Base-by-base conservation (phyloP, 2,113 vertebrate species). In the Petaurus breviceps region DNA sequence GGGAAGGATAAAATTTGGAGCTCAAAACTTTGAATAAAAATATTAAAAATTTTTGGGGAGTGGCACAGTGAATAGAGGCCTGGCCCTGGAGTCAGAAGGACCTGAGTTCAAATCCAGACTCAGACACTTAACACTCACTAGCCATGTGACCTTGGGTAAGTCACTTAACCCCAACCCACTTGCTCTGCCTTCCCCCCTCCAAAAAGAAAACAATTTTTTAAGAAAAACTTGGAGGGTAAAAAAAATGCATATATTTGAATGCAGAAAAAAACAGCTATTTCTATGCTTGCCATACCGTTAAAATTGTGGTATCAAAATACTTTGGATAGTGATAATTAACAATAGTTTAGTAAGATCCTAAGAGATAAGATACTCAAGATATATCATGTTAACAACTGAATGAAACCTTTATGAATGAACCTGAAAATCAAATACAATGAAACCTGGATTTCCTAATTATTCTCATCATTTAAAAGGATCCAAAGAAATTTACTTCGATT, bases 301-400 rank as follows among this genome's bases (percentile, higher is more conserved):
- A 0, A 61, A 90, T 0, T 89, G 7, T 92, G 28, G 11, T 84
- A 77, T 90, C 37, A 90, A 91, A 92, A 89, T 23, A 10, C 3
- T 84, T 23, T 84, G 19, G 16, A 84, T 8, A 23, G 19, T 84
- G n/a, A 84, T 5, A 16, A 77, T n/a, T n/a, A 77, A 19, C 31
- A 19, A 57, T 6, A 77, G 61, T n/a, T n/a, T 84, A 92, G 47
- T 95, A 95, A 97, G 50, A 37, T 51, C 24, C 7, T 90, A 95
- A 57, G 3, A 89, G 96, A 93, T 51, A 96, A 96, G 94, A 90
- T 92, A 93, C 14, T 90, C 8, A 51, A 55, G 61, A 8, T 7
- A 97, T 95, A 52, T 94, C 92, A 52, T 68, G 43, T 92, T 92
- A 94, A n/a, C 14, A 97, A 92, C 19, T 84, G 4, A n/a, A n/a